A percentile compares a stretch with the other conserved stretches of the same genome.
These are phyloP conservation scores for Cosmia pyralina DNA, from an alignment of 2,888 invertebrate species.

Conservation along the genomic window DNA sequence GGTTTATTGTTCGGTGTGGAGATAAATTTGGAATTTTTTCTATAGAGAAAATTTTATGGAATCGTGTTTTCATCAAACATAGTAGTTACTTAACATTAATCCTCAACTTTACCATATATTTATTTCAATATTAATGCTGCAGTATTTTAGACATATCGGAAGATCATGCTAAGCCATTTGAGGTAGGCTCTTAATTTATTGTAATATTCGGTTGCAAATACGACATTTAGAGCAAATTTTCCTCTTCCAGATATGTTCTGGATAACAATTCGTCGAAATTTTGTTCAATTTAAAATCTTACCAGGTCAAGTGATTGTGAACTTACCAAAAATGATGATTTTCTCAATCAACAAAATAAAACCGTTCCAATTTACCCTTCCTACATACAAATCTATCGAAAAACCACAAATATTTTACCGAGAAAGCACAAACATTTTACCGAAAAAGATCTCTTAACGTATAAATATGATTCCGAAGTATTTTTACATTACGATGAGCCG, in stretches of 20 bases:
- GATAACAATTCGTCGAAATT: background rate
- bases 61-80: too few relatives aligned
- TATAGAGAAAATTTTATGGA: too few relatives aligned
- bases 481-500: slow-evolving; percentile 45
- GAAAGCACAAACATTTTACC: slow-evolving; percentile 27
- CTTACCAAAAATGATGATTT: background rate
- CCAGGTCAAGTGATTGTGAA: background rate
- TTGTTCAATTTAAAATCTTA: background rate
- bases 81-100: too few relatives aligned
- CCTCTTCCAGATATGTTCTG: too few relatives aligned
- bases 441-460: slow-evolving; percentile 33
- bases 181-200: too few relatives aligned
- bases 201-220: background rate
- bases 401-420: slow-evolving; percentile 17
- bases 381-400: slow-evolving; percentile 6
- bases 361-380: background rate
- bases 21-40: too few relatives aligned
- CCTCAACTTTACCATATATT: too few relatives aligned
- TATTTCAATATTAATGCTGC: too few relatives aligned
- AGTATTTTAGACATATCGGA: too few relatives aligned
- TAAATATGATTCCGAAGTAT: slow-evolving; percentile 57
- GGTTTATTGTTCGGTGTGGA: too few relatives aligned
- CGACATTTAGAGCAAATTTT: background rate
- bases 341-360: background rate
- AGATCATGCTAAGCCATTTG: too few relatives aligned